phyloP scores from a whole-genome alignment of 2,113 vertebrate genomes.

The Hoplias malabaricus region DNA sequence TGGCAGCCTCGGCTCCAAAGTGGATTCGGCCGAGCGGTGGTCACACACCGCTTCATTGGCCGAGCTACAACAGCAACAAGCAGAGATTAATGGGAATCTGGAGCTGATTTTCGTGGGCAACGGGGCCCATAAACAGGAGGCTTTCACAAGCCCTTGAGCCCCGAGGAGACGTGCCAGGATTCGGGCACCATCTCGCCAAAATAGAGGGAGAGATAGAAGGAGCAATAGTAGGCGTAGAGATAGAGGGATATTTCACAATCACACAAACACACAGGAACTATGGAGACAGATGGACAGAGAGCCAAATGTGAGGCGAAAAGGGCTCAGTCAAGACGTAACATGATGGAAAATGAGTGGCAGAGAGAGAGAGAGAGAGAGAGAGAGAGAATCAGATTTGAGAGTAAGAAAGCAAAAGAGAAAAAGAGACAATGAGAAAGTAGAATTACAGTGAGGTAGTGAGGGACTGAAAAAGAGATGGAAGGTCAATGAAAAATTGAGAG shows the following conservation, averaged over 20 bases:
- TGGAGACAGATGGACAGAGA: conserved; percentile 53
- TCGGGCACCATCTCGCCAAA: conserved; percentile 68
- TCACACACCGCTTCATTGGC: conserved; percentile 77
- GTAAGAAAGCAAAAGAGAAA: not conserved
- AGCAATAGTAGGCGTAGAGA: conserved; percentile 49
- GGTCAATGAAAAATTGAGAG: too few species aligned
- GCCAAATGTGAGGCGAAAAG: conserved; percentile 52
- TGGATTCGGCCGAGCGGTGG: conserved; percentile 66
- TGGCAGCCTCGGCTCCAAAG: conserved; percentile 63
- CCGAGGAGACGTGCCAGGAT: conserved; percentile 63
- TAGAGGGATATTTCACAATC: conserved; percentile 60
- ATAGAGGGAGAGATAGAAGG: conserved; percentile 45
- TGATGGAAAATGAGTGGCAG: not conserved
- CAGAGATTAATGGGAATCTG: conserved; percentile 73
- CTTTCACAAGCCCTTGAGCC: conserved; percentile 72
- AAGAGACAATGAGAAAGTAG: conserved; percentile 61
- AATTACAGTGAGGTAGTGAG: too few species aligned
- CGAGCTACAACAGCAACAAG: conserved; percentile 63
- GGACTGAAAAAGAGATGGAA: conserved; percentile 27
- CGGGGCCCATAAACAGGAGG: conserved; percentile 69
- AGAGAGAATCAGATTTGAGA: conserved; percentile 4
- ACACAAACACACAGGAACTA: conserved; percentile 27
- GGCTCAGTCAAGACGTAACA: conserved; percentile 5
- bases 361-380: not conserved
- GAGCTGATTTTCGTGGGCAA: conserved; percentile 74